These are phyloP conservation scores for Himalopsyche japonica DNA, from an alignment of 2,888 invertebrate species.

Conservation along the genomic window DNA sequence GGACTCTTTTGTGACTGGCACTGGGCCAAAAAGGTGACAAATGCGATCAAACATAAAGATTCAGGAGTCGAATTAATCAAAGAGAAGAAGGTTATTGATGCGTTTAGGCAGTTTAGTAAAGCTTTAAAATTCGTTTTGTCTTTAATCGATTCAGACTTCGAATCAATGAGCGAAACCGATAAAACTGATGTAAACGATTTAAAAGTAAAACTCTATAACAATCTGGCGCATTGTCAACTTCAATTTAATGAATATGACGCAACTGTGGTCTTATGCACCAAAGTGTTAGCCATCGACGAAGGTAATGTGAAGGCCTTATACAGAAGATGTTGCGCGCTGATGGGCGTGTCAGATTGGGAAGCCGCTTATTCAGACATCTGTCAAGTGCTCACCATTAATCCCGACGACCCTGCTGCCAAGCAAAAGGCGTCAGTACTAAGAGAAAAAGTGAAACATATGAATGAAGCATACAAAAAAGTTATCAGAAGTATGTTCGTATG, in stretches of 20 bases:
- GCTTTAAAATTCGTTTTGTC: conserved; percentile 75
- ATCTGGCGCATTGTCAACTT: conserved; percentile 81
- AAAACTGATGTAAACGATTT: conserved; percentile 60
- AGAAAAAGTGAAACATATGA: conserved; percentile 61
- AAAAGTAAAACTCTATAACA: conserved; percentile 74
- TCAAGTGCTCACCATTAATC: conserved; percentile 61
- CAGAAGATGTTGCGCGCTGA: conserved; percentile 77
- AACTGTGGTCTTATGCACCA: conserved; percentile 71
- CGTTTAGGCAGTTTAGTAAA: conserved; percentile 73
- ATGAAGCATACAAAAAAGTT: conserved; percentile 62
- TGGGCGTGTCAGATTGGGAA: conserved; percentile 65
- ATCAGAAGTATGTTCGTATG: conserved; percentile 61
- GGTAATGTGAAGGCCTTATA: conserved; percentile 87
- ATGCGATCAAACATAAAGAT: conserved; percentile 60
- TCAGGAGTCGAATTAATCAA: conserved; percentile 68
- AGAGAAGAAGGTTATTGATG: conserved; percentile 64
- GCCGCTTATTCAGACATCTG: conserved; percentile 66
- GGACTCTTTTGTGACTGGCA: conserved; percentile 62
- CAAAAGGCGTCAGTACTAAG: conserved; percentile 62
- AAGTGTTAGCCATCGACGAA: conserved; percentile 74
- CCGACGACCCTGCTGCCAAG: conserved; percentile 66
- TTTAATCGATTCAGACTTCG: conserved; percentile 61
- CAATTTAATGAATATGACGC: conserved; percentile 68
- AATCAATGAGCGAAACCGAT: conserved; percentile 56
- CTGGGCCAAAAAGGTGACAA: conserved; percentile 57